Percentiles rank a stretch among this genome's conserved stretches.
These are phyloP conservation scores for Gymnothorax reevesii DNA, from an alignment of 2,797 vertebrate species.

Conservation along the genomic window DNA sequence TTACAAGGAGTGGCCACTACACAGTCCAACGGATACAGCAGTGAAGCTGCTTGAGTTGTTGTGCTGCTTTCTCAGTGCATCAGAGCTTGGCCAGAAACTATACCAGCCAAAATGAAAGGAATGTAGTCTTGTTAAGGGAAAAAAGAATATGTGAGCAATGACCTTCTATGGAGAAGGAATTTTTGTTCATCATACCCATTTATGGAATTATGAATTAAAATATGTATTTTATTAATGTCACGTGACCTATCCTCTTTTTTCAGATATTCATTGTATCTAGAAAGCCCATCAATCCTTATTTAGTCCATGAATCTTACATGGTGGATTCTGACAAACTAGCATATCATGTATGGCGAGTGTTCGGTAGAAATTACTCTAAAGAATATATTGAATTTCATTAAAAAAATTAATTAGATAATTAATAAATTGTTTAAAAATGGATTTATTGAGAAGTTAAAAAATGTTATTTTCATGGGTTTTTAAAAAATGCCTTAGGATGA, in stretches of 20 bases:
- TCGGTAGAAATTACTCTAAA: too few species aligned
- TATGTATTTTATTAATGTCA: not conserved
- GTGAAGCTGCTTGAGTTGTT: not conserved
- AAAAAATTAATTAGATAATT: too few species aligned
- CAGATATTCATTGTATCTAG: not conserved
- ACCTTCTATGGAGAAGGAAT: not conserved
- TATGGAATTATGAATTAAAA: not conserved
- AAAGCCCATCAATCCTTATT: not conserved
- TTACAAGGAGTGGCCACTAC: not conserved
- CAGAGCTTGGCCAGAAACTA: not conserved
- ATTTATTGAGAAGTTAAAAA: too few species aligned
- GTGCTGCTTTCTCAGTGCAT: not conserved
- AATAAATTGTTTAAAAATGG: too few species aligned
- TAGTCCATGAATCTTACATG: not conserved
- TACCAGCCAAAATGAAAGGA: not conserved
- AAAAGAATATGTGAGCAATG: not conserved
- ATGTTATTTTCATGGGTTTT: too few species aligned
- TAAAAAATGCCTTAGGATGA: too few species aligned
- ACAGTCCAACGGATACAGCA: not conserved
- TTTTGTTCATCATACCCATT: not conserved
- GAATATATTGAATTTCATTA: too few species aligned
- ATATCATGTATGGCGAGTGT: not conserved
- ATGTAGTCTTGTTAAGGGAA: not conserved
- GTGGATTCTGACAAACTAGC: not conserved
- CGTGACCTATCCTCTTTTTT: not conserved